A percentile compares a stretch with the other conserved stretches of the same genome.
Evolutionary conservation across 2,888 invertebrate species (phyloP).

Genomic region (Apocheima hispidaria): DNA sequence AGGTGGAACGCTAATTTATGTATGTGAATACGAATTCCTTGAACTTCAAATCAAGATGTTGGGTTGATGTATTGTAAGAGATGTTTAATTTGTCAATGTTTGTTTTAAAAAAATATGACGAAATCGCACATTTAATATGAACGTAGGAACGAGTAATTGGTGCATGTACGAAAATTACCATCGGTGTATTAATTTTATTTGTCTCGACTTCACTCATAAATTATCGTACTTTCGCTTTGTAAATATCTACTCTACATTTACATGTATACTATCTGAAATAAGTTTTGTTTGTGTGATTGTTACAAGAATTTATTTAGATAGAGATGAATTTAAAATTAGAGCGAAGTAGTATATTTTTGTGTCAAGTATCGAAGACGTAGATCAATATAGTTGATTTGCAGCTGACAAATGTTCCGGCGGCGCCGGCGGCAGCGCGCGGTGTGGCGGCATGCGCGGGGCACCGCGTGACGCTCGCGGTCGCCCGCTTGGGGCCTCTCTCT

Average conservation of each 20-base stretch:
- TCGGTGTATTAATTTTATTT: conserved; percentile 1
- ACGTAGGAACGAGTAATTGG: conserved; percentile 5
- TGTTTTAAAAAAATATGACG: conserved; percentile 1
- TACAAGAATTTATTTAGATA: conserved; percentile 7
- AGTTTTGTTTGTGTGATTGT: conserved; percentile 14
- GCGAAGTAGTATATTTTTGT: conserved; percentile 22
- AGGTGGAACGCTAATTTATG: conserved; percentile 28
- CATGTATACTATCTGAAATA: conserved; percentile 4
- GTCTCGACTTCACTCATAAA: conserved; percentile 6
- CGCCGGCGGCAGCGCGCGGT: conserved; percentile 17
- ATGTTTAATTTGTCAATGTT: conserved; percentile 15
- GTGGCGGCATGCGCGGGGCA: conserved; percentile 17
- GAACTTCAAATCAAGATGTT: conserved; percentile 24
- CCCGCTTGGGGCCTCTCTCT: conserved; percentile 79
- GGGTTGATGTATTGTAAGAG: conserved; percentile 9
- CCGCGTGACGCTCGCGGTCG: conserved; percentile 48
- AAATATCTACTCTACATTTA: conserved; percentile 1
- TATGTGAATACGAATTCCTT: conserved; percentile 28
- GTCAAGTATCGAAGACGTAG: conserved; percentile 29
- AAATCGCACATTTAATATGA: conserved; percentile 4
- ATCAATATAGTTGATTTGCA: conserved; percentile 36
- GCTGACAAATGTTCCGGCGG: conserved; percentile 34
- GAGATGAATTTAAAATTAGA: conserved; percentile 18
- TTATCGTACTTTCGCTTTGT: conserved; percentile 1
- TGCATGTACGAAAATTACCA: conserved; percentile 6